These are phyloP conservation scores for Mylabris phalerata DNA, from an alignment of 1,140 invertebrate species.

Conservation along the genomic window DNA sequence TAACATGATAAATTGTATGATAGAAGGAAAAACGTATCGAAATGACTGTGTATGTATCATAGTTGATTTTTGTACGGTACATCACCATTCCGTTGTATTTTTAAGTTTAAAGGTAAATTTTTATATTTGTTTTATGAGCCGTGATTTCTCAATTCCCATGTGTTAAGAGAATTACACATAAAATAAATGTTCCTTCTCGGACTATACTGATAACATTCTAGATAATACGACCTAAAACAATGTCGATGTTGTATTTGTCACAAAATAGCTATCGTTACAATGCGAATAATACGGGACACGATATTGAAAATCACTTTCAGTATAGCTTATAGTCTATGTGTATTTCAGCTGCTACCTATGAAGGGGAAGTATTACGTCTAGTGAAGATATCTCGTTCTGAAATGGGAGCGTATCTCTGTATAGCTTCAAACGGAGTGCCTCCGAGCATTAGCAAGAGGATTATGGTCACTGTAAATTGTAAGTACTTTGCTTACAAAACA, in stretches of 20 bases:
- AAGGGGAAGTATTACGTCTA: slow-evolving; percentile 70
- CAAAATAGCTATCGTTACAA: neutral
- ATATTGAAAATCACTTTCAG: slow-evolving; percentile 14
- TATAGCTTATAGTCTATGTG: slow-evolving; percentile 7
- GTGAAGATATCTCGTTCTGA: slow-evolving; percentile 75
- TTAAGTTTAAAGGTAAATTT: slow-evolving; percentile 16
- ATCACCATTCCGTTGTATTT: slow-evolving; percentile 5
- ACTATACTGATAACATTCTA: slow-evolving; percentile 8
- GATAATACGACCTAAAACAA: slow-evolving; percentile 13
- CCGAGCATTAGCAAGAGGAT: slow-evolving; percentile 64
- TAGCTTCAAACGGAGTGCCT: slow-evolving; percentile 59
- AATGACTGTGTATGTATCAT: slow-evolving; percentile 22
- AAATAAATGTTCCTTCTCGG: slow-evolving; percentile 8
- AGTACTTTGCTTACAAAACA: slow-evolving; percentile 49
- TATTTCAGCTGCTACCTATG: slow-evolving; percentile 57
- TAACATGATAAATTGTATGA: slow-evolving; percentile 19
- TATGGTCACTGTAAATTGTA: slow-evolving; percentile 67
- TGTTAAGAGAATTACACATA: slow-evolving; percentile 20
- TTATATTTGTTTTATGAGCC: slow-evolving; percentile 21
- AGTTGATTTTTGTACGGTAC: slow-evolving; percentile 8
- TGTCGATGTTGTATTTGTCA: slow-evolving; percentile 17
- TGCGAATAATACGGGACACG: neutral
- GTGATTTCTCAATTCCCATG: slow-evolving; percentile 20
- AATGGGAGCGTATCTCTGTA: slow-evolving; percentile 69
- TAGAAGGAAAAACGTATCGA: slow-evolving; percentile 17